Conservation (phyloP, 2,888 invertebrate species). For the Scaptomyza polygonia region DNA sequence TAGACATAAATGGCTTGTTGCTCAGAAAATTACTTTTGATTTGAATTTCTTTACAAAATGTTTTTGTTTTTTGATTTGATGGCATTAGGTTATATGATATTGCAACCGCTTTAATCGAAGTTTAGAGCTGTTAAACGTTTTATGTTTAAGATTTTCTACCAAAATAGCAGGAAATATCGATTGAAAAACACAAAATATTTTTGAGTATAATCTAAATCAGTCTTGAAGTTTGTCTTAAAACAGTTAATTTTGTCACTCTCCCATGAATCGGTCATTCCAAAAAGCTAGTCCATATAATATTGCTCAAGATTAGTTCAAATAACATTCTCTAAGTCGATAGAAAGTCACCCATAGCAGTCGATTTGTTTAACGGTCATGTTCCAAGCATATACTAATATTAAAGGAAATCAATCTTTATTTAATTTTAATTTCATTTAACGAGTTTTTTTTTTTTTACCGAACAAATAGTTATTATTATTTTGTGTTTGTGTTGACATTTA, state of each 20-base stretch:
- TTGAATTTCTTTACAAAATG: constrained; percentile 30
- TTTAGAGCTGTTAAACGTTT: constrained; percentile 36
- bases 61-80: not conserved
- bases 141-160: constrained; percentile 16
- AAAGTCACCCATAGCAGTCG: constrained; percentile 22
- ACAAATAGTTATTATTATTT: constrained; percentile 31
- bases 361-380: constrained; percentile 9
- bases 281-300: constrained; percentile 1
- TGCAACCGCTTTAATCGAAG: constrained; percentile 27
- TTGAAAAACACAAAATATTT: not conserved
- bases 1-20: constrained; percentile 8
- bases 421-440: constrained; percentile 46
- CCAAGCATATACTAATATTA: constrained; percentile 33
- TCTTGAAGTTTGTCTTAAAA: constrained; percentile 21
- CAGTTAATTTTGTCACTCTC: constrained; percentile 5
- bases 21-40: not conserved
- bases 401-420: constrained; percentile 62
- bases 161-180: no score
- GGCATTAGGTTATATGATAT: constrained; percentile 19
- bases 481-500: constrained; percentile 38
- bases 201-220: constrained; percentile 14
- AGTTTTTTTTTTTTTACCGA: constrained; percentile 35
- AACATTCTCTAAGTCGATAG: constrained; percentile 6
- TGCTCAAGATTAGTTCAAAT: not conserved
- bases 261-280: constrained; percentile 3